Percentiles rank a stretch among this genome's conserved stretches.
These are phyloP conservation scores for Drosophila sp. DNA, from an alignment of 1,140 invertebrate species.

Conservation along the genomic window DNA sequence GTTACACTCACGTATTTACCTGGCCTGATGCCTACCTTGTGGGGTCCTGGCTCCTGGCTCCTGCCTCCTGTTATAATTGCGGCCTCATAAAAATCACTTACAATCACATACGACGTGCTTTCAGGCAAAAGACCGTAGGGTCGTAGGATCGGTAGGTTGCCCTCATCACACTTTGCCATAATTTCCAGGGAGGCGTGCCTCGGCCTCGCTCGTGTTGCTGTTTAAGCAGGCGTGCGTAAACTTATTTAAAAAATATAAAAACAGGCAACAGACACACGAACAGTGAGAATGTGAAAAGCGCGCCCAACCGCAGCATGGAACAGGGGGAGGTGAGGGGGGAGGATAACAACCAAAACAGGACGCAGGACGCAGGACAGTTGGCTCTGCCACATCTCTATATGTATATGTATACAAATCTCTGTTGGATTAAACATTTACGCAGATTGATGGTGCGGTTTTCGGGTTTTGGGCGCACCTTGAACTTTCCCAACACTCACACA, in stretches of 20 bases:
- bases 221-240: conserved; percentile 77
- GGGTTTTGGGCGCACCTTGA: conserved; percentile 56
- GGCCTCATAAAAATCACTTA: conserved; percentile 73
- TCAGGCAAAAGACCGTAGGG: conserved; percentile 21
- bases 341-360: conserved; percentile 5
- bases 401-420: conserved; percentile 57
- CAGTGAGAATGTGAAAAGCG: conserved; percentile 18
- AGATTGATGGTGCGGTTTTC: conserved; percentile 70
- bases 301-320: conserved; percentile 40
- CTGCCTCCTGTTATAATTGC: conserved; percentile 51
- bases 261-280: conserved; percentile 31
- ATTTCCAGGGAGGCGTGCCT: conserved; percentile 33
- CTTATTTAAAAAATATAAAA: conserved; percentile 63
- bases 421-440: conserved; percentile 78
- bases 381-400: conserved; percentile 24
- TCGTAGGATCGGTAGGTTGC: neutral
- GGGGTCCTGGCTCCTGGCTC: too few relatives aligned
- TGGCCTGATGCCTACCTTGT: neutral
- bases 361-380: conserved; percentile 34
- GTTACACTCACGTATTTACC: conserved; percentile 4
- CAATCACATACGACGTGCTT: conserved; percentile 40
- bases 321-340: neutral
- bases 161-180: conserved; percentile 43
- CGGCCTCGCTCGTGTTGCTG: conserved; percentile 56
- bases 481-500: conserved; percentile 38